These are phyloP conservation scores for Cephus cinctus DNA, from an alignment of 1,140 invertebrate species.

Conservation along the genomic window DNA sequence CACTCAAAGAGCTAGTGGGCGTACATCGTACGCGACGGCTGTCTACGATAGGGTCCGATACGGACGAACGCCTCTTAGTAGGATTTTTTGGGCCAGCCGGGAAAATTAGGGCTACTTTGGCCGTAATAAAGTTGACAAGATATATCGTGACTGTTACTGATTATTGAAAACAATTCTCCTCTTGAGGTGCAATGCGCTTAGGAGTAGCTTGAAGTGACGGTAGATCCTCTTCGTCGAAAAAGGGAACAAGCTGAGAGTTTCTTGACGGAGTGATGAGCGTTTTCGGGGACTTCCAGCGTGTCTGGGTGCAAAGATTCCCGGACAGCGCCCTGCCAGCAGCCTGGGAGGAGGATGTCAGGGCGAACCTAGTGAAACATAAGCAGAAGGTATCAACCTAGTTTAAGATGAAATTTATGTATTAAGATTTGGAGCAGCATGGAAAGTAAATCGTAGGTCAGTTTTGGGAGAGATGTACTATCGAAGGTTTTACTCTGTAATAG, in stretches of 20 bases:
- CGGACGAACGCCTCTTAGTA: neutral
- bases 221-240: neutral
- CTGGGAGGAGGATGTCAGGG: conserved; percentile 88
- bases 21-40: neutral
- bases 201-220: neutral
- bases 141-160: neutral
- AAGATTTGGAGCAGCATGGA: too few relatives aligned
- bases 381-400: conserved; percentile 59
- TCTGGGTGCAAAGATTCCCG: conserved; percentile 85
- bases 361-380: conserved; percentile 84
- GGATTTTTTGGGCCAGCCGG: too few relatives aligned
- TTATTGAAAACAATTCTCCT: neutral
- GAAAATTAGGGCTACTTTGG: conserved; percentile 1
- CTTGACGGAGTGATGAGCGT: conserved; percentile 68
- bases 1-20: neutral
- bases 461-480: too few relatives aligned
- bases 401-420: too few relatives aligned
- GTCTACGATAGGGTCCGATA: neutral
- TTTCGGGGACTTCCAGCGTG: conserved; percentile 83
- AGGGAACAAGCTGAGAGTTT: neutral
- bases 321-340: conserved; percentile 83
- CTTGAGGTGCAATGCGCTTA: too few relatives aligned
- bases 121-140: conserved; percentile 2
- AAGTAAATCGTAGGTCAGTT: too few relatives aligned
- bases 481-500: conserved; percentile 26